Conservation (phyloP, 2,113 vertebrate genomes). For the Tylochromis polylepis region DNA sequence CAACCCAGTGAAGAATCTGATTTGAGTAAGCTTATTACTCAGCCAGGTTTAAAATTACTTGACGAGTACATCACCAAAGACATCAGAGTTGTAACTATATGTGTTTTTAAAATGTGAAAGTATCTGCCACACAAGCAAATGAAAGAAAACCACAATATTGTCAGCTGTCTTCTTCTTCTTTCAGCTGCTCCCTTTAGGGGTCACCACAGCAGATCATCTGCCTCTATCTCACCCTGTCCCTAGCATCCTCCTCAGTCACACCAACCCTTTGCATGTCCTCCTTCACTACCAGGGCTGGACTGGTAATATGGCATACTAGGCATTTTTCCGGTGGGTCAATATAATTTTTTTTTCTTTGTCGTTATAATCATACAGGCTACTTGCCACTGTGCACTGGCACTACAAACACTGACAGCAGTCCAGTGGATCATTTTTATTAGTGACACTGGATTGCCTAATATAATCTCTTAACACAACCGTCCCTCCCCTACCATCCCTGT, state of each 20-base stretch:
- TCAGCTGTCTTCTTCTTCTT: neutral
- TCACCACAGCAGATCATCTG: neutral
- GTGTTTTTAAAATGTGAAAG: neutral
- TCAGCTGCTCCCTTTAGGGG: neutral
- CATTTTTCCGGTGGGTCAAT: neutral
- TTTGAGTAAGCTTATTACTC: neutral
- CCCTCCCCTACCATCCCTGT: too few species aligned
- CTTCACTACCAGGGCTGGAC: neutral
- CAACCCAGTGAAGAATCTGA: neutral
- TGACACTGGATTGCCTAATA: neutral
- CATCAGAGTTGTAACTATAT: neutral
- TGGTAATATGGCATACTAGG: neutral
- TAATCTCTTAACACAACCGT: neutral
- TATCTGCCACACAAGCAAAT: neutral
- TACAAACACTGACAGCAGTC: neutral
- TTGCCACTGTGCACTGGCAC: neutral
- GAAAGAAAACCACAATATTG: neutral
- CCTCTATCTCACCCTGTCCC: neutral
- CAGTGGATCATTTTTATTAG: neutral
- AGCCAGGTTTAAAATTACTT: neutral
- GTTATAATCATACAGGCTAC: neutral
- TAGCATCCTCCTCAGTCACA: neutral
- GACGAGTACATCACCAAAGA: neutral
- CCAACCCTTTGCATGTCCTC: neutral
- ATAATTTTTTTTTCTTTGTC: neutral